phyloP scores from a whole-genome alignment of 2,113 vertebrate species.

The Gymnobelideus leadbeateri region DNA sequence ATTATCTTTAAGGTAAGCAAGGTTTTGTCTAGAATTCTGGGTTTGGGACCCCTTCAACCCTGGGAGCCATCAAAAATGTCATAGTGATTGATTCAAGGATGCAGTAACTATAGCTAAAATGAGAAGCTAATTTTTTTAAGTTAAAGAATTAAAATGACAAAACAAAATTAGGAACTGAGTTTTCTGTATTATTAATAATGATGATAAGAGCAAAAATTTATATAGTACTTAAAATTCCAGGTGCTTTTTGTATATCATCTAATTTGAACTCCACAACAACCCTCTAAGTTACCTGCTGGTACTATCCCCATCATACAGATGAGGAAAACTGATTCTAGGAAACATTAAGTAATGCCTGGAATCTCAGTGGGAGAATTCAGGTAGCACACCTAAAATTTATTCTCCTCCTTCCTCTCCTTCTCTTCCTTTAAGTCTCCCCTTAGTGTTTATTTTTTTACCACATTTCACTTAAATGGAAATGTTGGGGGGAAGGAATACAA shows the following conservation, averaged over 20 bases:
- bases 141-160: no score
- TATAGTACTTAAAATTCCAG: neutral
- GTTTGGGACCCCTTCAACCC: neutral
- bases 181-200: no score
- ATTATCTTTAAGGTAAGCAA: no score
- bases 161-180: no score
- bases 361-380: neutral
- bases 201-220: neutral
- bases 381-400: neutral
- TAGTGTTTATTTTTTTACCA: neutral
- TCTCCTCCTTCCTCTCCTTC: neutral
- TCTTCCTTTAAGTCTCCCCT: neutral
- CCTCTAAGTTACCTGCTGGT: neutral
- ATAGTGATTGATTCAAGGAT: neutral
- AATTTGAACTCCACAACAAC: neutral
- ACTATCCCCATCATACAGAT: neutral
- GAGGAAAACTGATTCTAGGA: neutral
- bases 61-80: neutral
- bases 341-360: neutral
- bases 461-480: neutral
- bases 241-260: neutral
- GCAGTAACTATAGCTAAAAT: neutral
- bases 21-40: no score
- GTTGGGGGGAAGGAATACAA: neutral
- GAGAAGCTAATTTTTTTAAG: neutral